Evolutionary conservation across 2,888 invertebrate genomes (phyloP).

Genomic region (Apotomis turbidana): DNA sequence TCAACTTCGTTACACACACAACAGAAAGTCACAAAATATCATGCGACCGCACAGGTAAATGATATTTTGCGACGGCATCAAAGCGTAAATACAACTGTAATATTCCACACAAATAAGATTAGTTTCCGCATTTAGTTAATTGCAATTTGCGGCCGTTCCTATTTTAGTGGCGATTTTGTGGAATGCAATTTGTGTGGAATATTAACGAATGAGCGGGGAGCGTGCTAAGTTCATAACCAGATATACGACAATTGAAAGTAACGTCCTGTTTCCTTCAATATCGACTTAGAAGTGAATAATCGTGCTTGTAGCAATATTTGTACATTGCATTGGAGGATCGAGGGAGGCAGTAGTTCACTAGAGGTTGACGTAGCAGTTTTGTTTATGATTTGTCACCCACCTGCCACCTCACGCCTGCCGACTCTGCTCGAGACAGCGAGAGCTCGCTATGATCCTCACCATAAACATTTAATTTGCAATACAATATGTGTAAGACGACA

Average conservation of each 20-base stretch:
- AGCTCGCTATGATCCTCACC: constrained; percentile 73
- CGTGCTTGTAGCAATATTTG: constrained; percentile 75
- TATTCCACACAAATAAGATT: constrained; percentile 60
- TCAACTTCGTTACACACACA: constrained; percentile 58
- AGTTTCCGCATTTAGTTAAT: constrained; percentile 32
- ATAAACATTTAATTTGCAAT: constrained; percentile 67
- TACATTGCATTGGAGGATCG: constrained; percentile 72
- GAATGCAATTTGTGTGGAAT: constrained; percentile 62
- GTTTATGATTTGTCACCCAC: constrained; percentile 66
- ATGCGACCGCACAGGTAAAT: constrained; percentile 32
- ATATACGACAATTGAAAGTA: constrained; percentile 44
- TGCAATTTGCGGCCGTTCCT: constrained; percentile 31
- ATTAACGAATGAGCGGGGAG: constrained; percentile 67
- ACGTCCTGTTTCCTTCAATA: constrained; percentile 72
- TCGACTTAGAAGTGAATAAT: constrained; percentile 59
- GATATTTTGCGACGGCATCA: constrained; percentile 68
- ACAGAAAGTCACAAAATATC: constrained; percentile 63
- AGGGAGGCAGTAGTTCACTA: constrained; percentile 67
- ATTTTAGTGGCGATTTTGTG: constrained; percentile 25
- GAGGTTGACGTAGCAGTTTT: constrained; percentile 71
- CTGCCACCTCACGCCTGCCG: constrained; percentile 67
- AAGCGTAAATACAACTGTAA: constrained; percentile 63
- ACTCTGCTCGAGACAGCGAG: constrained; percentile 69
- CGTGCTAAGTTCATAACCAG: constrained; percentile 62
- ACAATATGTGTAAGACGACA: constrained; percentile 61